These are phyloP conservation scores for Theocolax elegans DNA, from an alignment of 1,140 invertebrate species.

Conservation along the genomic window DNA sequence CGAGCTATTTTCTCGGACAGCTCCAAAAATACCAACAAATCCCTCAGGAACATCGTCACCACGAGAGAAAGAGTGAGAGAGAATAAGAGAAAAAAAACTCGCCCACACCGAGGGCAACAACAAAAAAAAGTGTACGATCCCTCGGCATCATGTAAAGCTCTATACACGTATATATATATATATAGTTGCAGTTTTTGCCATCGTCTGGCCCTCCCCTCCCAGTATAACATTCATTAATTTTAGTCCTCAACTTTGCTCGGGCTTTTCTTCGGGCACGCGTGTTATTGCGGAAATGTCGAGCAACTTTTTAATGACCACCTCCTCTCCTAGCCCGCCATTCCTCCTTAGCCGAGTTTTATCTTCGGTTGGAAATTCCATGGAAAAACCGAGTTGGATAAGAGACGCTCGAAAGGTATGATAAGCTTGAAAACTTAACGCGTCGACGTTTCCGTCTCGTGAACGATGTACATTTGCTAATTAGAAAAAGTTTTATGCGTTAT, in stretches of 20 bases:
- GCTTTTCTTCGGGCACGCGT: not conserved
- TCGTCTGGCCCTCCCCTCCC: not conserved
- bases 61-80: not conserved
- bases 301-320: conserved; percentile 30
- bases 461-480: conserved; percentile 19
- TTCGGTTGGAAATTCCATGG: too few species aligned
- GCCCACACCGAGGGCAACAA: not conserved
- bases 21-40: too few species aligned
- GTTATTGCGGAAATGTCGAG: conserved; percentile 12
- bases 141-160: too few species aligned
- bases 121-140: too few species aligned
- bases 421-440: too few species aligned
- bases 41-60: not conserved
- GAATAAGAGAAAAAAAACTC: not conserved
- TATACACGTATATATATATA: too few species aligned
- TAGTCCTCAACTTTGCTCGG: conserved; percentile 1
- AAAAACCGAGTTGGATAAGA: too few species aligned
- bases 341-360: too few species aligned
- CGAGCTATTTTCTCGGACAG: too few species aligned
- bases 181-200: not conserved
- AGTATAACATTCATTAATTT: conserved; percentile 30
- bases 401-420: too few species aligned
- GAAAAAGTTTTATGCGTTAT: conserved; percentile 11
- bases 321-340: too few species aligned
- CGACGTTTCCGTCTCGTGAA: not conserved